These are phyloP conservation scores for Hyposoter didymator DNA, from an alignment of 2,888 invertebrate genomes.

Conservation along the genomic window DNA sequence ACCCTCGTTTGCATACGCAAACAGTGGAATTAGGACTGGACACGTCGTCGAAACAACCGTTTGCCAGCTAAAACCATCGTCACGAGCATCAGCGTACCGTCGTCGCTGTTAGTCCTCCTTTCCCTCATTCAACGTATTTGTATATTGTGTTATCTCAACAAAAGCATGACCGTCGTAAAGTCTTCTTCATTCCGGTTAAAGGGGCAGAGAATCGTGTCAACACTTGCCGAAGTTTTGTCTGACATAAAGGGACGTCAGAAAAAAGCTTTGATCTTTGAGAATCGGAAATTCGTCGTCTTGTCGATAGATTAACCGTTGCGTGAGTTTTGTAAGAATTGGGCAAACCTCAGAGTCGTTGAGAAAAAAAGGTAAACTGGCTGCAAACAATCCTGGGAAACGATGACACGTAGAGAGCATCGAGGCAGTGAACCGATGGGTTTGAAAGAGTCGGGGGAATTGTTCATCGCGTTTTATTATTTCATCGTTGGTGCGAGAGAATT, in stretches of 20 bases:
- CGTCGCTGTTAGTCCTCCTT: constrained; percentile 29
- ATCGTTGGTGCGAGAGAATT: constrained; percentile 38
- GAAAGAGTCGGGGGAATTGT: background rate
- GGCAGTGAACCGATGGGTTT: constrained; percentile 31
- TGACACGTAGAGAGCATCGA: background rate
- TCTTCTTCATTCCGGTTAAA: background rate
- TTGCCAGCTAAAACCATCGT: constrained; percentile 57
- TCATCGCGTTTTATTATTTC: constrained; percentile 41
- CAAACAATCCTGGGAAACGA: background rate
- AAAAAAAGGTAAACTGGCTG: background rate
- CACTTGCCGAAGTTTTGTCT: background rate
- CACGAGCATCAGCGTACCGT: constrained; percentile 50
- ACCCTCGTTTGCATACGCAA: constrained; percentile 81
- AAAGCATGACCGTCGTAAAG: background rate
- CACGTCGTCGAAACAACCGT: constrained; percentile 71
- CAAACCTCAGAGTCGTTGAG: background rate
- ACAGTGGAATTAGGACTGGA: constrained; percentile 78
- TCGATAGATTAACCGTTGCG: background rate
- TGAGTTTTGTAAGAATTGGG: background rate
- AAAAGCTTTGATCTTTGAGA: background rate
- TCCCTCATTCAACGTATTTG: constrained; percentile 26
- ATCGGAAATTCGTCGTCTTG: background rate
- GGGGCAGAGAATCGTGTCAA: background rate
- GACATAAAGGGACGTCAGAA: too few relatives aligned
- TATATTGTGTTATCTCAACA: constrained; percentile 15